Evolutionary conservation across 2,113 vertebrate species (phyloP).

Genomic region (Ceratotherium simum): DNA sequence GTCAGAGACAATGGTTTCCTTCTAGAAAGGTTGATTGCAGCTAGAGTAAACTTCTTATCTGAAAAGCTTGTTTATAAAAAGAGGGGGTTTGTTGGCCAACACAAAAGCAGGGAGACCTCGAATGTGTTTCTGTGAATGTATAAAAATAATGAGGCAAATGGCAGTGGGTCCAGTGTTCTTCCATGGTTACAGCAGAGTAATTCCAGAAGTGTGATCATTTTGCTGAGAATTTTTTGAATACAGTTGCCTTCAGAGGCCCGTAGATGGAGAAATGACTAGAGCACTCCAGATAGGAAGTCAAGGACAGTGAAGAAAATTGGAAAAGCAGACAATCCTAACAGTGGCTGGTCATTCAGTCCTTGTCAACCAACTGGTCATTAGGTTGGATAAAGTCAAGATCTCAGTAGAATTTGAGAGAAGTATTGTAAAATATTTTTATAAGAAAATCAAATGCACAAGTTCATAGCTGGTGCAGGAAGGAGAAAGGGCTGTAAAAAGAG

Average conservation of each 20-base stretch:
- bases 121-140: neutral
- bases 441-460: neutral
- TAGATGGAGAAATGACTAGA: neutral
- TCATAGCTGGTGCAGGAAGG: neutral
- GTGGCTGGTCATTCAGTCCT: neutral
- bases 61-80: slow-evolving; percentile 38
- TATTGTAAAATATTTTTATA: neutral
- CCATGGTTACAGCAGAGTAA: neutral
- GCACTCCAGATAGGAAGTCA: neutral
- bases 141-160: neutral
- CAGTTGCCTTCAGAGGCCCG: neutral
- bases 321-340: neutral
- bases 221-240: neutral
- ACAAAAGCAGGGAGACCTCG: slow-evolving; percentile 3
- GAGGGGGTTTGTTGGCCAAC: neutral
- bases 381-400: neutral
- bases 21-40: slow-evolving; percentile 51
- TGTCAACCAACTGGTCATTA: neutral
- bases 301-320: neutral
- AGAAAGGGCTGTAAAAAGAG: neutral
- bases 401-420: neutral
- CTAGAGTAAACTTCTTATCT: slow-evolving; percentile 7
- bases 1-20: slow-evolving; percentile 51
- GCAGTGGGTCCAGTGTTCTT: neutral
- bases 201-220: neutral